Evolutionary conservation across 2,797 vertebrate species (phyloP).

Genomic region (Martes flavigula): DNA sequence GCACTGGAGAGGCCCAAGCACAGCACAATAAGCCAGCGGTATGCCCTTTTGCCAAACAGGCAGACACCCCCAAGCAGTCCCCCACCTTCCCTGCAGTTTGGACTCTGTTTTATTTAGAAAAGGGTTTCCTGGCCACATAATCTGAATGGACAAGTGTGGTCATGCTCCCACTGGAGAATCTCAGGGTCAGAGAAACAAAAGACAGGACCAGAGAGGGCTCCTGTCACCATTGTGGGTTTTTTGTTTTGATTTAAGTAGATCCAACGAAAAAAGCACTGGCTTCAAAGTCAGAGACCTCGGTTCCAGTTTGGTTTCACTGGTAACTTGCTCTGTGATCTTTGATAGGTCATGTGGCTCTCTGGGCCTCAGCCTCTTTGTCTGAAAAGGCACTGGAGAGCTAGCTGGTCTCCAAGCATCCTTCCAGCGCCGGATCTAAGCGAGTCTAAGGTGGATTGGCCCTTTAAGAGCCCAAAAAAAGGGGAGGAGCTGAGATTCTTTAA

Average conservation of each 20-base stretch:
- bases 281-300: background rate
- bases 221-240: background rate
- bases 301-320: background rate
- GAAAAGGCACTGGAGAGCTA: slow-evolving; percentile 12
- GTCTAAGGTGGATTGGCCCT: slow-evolving; percentile 61
- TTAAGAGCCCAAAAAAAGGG: slow-evolving; percentile 72
- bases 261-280: background rate
- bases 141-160: background rate
- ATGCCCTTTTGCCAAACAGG: background rate
- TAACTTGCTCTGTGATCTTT: slow-evolving; percentile 49
- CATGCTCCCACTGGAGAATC: slow-evolving; percentile 33
- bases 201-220: slow-evolving; percentile 41
- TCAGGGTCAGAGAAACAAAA: slow-evolving; percentile 63
- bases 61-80: background rate
- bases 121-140: background rate
- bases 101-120: slow-evolving; percentile 19
- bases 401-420: slow-evolving; percentile 62
- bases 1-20: background rate
- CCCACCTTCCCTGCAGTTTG: background rate
- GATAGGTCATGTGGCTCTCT: background rate
- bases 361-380: slow-evolving; percentile 70
- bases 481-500: slow-evolving; percentile 77
- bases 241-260: background rate
- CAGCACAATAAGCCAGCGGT: background rate
- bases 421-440: background rate